Percentiles rank a stretch among this genome's conserved stretches.
Conservation (phyloP, 2,113 vertebrate species). For the Phrynosoma blainvillii region DNA sequence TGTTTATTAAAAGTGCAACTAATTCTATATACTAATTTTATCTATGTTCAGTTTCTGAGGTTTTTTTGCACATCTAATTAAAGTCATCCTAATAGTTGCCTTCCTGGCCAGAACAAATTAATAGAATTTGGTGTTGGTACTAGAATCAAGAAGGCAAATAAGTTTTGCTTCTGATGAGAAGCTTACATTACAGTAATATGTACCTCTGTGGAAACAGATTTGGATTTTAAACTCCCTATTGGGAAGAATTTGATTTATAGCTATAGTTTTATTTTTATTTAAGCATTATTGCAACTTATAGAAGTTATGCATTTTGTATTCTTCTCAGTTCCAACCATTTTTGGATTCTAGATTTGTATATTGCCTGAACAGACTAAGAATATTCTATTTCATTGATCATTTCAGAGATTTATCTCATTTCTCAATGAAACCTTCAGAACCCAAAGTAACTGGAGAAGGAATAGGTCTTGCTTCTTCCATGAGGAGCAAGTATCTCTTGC, state of each 20-base stretch:
- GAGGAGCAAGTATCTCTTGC: conserved; percentile 70
- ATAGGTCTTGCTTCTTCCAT: conserved; percentile 59
- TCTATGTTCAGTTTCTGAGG: conserved; percentile 32
- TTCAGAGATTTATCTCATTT: conserved; percentile 62
- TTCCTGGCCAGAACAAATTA: conserved; percentile 73
- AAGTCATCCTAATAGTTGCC: conserved; percentile 78
- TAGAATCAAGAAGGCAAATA: conserved; percentile 75
- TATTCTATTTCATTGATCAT: conserved; percentile 49
- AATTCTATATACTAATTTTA: conserved; percentile 43
- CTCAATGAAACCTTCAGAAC: conserved; percentile 28
- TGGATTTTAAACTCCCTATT: conserved; percentile 78
- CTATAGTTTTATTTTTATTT: conserved; percentile 80
- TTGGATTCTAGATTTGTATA: conserved; percentile 60
- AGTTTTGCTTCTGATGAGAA: conserved; percentile 82
- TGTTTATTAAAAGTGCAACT: conserved; percentile 38
- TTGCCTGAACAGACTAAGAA: conserved; percentile 64
- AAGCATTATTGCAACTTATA: conserved; percentile 74
- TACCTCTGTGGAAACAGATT: conserved; percentile 76
- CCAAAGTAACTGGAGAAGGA: conserved; percentile 44
- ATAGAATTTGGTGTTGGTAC: conserved; percentile 48
- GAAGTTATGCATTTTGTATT: conserved; percentile 69
- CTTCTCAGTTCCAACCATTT: conserved; percentile 70
- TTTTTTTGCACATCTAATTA: conserved; percentile 54
- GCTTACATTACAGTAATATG: conserved; percentile 72
- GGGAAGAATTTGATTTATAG: conserved; percentile 78